These are phyloP conservation scores for Threskiornis aethiopicus DNA, from an alignment of 2,797 vertebrate genomes.

Conservation along the genomic window DNA sequence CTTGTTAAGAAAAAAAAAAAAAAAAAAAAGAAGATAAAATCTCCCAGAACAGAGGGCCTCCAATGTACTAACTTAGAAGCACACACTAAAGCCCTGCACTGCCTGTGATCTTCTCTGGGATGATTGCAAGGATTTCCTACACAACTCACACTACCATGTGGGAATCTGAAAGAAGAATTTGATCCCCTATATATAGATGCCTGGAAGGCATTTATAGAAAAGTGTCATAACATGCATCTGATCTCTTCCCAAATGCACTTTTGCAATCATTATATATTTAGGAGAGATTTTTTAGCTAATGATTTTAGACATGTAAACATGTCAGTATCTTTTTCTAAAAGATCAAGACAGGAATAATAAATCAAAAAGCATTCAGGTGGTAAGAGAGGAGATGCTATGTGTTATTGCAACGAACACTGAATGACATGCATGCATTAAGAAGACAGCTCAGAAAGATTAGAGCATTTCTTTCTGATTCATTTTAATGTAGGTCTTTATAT, in stretches of 20 bases:
- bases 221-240: background rate
- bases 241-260: background rate
- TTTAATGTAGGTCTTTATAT: background rate
- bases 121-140: background rate
- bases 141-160: background rate
- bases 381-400: background rate
- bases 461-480: background rate
- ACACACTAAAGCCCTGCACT: background rate
- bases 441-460: background rate
- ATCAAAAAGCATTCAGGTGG: background rate
- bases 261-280: background rate
- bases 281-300: background rate
- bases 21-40: background rate
- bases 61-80: background rate
- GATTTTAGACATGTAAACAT: background rate
- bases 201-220: constrained; percentile 15
- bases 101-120: background rate
- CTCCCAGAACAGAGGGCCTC: background rate
- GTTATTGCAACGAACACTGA: background rate
- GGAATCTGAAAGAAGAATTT: background rate
- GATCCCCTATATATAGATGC: background rate
- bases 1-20: background rate
- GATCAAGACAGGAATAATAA: constrained; percentile 12
- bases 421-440: background rate
- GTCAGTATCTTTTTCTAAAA: background rate